Conservation (phyloP, 2,113 vertebrate genomes). For the Acanthisitta chloris region DNA sequence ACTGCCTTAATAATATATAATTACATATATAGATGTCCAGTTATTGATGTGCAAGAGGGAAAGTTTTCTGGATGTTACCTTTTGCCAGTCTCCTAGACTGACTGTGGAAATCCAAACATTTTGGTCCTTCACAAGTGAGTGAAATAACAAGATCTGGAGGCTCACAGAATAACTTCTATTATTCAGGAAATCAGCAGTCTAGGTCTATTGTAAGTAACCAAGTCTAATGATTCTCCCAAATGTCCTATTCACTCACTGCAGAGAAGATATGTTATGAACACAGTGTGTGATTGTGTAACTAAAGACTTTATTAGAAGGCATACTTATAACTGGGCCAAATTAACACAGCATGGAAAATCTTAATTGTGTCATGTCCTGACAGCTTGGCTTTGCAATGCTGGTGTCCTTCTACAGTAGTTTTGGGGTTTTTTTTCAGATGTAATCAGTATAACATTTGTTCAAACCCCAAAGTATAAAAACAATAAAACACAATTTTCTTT, state of each 20-base stretch:
- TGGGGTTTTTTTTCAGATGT: not conserved
- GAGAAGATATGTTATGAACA: not conserved
- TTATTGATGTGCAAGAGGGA: not conserved
- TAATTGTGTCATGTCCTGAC: not conserved
- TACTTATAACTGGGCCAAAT: not conserved
- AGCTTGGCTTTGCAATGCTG: not conserved
- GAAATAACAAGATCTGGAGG: not conserved
- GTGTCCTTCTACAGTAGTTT: not conserved
- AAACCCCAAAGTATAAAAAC: not conserved
- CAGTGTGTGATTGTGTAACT: not conserved
- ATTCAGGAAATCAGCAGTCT: not conserved
- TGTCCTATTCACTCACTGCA: not conserved
- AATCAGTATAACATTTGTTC: not conserved
- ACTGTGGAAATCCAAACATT: not conserved
- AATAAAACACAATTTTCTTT: not conserved
- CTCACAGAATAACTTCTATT: not conserved
- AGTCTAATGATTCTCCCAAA: not conserved
- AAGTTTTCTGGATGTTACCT: not conserved
- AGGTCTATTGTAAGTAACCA: not conserved
- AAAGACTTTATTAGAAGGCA: not conserved
- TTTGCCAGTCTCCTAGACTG: not conserved
- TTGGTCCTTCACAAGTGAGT: not conserved
- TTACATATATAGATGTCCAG: not conserved
- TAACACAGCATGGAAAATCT: not conserved
- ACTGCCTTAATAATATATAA: not conserved